A percentile compares a stretch with the other conserved stretches of the same genome.
These are phyloP conservation scores for Dryoscopus gambensis DNA, from an alignment of 2,113 vertebrate species.

Conservation along the genomic window DNA sequence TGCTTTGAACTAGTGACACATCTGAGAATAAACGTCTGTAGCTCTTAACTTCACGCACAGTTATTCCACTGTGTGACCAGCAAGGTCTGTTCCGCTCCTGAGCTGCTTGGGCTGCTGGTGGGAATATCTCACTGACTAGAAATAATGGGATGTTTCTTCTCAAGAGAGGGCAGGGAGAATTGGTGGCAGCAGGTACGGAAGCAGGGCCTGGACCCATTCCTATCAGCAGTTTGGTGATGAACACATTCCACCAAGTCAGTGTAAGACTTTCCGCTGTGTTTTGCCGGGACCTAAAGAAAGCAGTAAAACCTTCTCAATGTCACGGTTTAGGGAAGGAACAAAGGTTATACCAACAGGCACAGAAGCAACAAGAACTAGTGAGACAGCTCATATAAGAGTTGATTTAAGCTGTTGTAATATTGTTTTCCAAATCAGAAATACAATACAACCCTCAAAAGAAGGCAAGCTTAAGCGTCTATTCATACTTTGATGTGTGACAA, in stretches of 20 bases:
- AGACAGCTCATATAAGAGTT: background rate
- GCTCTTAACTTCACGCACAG: rapidly evolving
- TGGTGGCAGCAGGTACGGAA: background rate
- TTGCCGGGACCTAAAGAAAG: background rate
- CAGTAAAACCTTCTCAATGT: background rate
- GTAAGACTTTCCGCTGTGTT: background rate
- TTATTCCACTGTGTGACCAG: background rate
- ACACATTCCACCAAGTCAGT: background rate
- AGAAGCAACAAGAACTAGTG: background rate
- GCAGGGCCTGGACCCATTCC: background rate
- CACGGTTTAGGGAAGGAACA: background rate
- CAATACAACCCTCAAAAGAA: background rate
- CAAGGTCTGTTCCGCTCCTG: background rate
- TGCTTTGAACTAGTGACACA: background rate
- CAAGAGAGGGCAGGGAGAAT: background rate
- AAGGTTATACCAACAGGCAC: background rate
- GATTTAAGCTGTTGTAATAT: background rate
- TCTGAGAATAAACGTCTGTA: background rate
- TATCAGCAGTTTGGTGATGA: background rate
- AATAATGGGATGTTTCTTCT: background rate
- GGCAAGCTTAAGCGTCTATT: background rate
- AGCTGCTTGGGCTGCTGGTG: background rate
- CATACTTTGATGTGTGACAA: background rate
- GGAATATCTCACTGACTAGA: background rate
- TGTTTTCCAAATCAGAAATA: background rate